These are phyloP conservation scores for Dorcus hopei DNA, from an alignment of 2,888 invertebrate species.

Conservation along the genomic window DNA sequence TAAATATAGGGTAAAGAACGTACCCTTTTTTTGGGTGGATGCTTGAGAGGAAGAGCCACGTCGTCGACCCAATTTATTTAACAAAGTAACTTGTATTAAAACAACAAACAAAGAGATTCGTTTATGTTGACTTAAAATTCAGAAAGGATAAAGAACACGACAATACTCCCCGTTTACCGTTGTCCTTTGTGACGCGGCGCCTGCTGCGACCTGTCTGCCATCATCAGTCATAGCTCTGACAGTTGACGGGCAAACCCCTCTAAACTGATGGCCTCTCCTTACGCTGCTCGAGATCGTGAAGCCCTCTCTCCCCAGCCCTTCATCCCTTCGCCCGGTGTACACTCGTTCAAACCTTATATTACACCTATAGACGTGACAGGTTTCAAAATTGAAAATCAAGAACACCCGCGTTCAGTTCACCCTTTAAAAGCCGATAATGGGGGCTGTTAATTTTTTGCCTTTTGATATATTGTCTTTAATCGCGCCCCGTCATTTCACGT, in stretches of 20 bases:
- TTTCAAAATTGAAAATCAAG: constrained; percentile 24
- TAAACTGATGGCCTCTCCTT: constrained; percentile 36
- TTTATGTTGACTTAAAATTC: constrained; percentile 15
- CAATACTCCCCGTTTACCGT: constrained; percentile 7
- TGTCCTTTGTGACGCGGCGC: constrained; percentile 11
- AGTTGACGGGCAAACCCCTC: constrained; percentile 36
- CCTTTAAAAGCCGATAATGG: constrained; percentile 3
- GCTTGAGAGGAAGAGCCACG: no score
- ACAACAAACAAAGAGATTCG: constrained; percentile 11
- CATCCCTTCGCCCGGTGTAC: constrained; percentile 3
- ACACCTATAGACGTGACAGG: constrained; percentile 19
- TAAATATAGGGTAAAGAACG: no score
- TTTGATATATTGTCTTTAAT: no score
- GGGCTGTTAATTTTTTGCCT: not conserved
- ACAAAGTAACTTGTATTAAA: constrained; percentile 13
- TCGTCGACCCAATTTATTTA: constrained; percentile 13
- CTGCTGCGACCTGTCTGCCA: constrained; percentile 20
- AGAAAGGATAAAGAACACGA: constrained; percentile 2
- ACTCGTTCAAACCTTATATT: constrained; percentile 10
- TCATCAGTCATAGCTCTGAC: constrained; percentile 37
- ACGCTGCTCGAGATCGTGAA: constrained; percentile 24
- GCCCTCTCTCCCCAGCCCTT: constrained; percentile 5
- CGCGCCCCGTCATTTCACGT: no score
- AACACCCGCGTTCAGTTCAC: constrained; percentile 1
- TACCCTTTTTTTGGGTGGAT: no score